These are phyloP conservation scores for Nomada ruficornis DNA, from an alignment of 2,888 invertebrate species.

Conservation along the genomic window DNA sequence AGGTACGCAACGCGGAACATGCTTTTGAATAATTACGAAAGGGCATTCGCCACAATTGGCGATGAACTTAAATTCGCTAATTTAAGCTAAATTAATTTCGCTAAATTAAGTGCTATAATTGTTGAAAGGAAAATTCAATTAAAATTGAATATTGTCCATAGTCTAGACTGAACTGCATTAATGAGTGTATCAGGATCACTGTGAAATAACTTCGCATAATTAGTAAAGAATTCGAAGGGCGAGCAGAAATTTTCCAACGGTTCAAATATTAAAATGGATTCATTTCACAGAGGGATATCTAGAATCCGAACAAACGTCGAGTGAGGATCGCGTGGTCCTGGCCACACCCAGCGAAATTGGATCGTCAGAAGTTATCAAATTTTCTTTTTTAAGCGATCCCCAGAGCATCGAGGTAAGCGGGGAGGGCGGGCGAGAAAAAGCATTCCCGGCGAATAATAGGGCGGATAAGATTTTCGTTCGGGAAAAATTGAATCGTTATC, in stretches of 20 bases:
- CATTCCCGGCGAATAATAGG: slow-evolving; percentile 10
- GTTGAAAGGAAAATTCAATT: no score
- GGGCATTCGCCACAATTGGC: neutral
- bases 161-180: no score
- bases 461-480: slow-evolving; percentile 26
- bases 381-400: neutral
- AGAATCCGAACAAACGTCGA: neutral
- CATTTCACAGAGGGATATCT: neutral
- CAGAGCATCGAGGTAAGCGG: neutral
- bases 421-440: neutral
- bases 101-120: no score
- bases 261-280: no score
- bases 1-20: neutral
- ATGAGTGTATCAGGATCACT: no score
- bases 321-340: neutral
- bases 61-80: no score
- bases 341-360: slow-evolving; percentile 30
- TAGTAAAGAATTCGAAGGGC: no score
- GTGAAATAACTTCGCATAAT: no score
- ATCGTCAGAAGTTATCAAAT: slow-evolving; percentile 19
- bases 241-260: no score
- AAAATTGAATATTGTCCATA: no score
- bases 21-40: neutral
- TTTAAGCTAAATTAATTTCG: no score
- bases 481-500: slow-evolving; percentile 61